phyloP scores from a whole-genome alignment of 2,113 vertebrate species.

The Chamaea fasciata region DNA sequence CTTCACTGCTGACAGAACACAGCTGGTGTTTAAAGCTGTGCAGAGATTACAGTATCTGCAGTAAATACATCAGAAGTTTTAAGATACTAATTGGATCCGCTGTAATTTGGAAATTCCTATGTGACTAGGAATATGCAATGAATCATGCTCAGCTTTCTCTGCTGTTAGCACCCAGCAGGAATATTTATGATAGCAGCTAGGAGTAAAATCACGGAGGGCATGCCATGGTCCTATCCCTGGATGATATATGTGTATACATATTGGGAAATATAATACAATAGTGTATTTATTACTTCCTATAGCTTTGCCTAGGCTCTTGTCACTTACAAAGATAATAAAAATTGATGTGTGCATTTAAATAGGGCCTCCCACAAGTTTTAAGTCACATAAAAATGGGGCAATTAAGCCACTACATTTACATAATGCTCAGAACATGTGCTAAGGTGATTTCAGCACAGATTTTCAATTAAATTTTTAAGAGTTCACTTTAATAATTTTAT shows the following conservation, averaged over 20 bases:
- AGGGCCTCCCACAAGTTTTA: background rate
- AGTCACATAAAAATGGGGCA: background rate
- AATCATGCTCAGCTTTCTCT: background rate
- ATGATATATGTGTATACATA: background rate
- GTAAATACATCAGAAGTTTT: constrained; percentile 30
- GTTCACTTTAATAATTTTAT: background rate
- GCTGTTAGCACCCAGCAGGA: background rate
- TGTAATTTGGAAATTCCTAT: constrained; percentile 26
- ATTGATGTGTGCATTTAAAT: background rate
- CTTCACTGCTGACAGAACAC: background rate
- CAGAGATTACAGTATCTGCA: constrained; percentile 1
- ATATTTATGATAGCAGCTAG: constrained; percentile 1
- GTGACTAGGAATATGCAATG: background rate
- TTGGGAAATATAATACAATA: background rate
- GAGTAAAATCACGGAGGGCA: constrained; percentile 2
- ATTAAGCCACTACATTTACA: background rate
- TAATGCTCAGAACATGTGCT: background rate
- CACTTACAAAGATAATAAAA: background rate
- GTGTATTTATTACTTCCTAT: background rate
- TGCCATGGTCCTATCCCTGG: background rate
- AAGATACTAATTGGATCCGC: constrained; percentile 15
- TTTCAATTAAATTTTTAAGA: background rate
- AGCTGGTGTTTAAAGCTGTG: background rate
- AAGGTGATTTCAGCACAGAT: background rate
- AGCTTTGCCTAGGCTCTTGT: background rate